Percentiles rank a stretch among this genome's conserved stretches.
These are phyloP conservation scores for Podarcis siculus DNA, from an alignment of 2,797 vertebrate species.

Conservation along the genomic window DNA sequence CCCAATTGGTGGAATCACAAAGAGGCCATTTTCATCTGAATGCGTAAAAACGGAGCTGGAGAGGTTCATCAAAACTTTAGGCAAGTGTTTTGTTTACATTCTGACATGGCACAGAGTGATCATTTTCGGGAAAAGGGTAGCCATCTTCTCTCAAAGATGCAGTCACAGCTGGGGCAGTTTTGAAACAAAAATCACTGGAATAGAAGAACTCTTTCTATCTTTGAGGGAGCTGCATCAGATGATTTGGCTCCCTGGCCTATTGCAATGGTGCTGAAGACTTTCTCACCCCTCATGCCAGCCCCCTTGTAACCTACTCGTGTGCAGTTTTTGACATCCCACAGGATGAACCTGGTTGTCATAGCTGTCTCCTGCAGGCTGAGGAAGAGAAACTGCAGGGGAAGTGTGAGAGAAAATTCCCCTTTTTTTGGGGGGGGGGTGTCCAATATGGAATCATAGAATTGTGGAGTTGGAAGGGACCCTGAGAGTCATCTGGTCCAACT, in stretches of 20 bases:
- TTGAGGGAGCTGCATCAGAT: neutral
- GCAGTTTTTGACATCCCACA: no score
- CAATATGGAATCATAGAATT: neutral
- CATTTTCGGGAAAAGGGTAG: neutral
- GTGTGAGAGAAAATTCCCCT: no score
- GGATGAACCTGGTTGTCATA: no score
- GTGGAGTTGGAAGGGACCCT: neutral
- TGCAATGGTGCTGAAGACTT: no score
- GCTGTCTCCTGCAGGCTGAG: no score
- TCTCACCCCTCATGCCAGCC: no score
- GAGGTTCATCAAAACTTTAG: neutral
- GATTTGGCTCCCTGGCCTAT: no score
- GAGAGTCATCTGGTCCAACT: neutral
- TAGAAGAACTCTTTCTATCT: neutral
- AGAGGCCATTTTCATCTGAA: conserved; percentile 22
- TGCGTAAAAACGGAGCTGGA: neutral
- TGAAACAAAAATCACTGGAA: neutral
- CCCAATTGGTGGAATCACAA: conserved; percentile 19
- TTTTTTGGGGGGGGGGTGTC: no score
- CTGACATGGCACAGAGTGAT: neutral
- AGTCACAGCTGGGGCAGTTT: neutral
- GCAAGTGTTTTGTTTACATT: neutral
- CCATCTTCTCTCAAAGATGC: neutral
- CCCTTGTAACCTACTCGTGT: no score
- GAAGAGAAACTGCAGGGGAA: no score